These are phyloP conservation scores for Lates japonicus DNA, from an alignment of 2,797 vertebrate genomes.

Conservation along the genomic window DNA sequence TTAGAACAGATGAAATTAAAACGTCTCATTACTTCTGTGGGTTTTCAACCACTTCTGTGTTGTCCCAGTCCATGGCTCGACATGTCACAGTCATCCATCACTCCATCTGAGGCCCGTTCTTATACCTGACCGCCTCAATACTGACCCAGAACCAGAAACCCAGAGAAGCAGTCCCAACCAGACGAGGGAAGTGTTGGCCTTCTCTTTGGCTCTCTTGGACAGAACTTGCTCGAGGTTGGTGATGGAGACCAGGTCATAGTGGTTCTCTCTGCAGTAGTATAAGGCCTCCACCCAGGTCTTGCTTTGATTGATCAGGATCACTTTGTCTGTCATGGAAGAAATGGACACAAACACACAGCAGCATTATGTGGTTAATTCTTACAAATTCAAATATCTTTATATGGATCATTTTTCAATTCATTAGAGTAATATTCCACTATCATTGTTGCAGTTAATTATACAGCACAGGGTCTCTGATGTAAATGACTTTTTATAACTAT, in stretches of 20 bases:
- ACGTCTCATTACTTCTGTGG: accelerated
- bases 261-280: background rate
- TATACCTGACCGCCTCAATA: accelerated
- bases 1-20: slow-evolving; percentile 53
- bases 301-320: background rate
- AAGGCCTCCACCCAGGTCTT: slow-evolving; percentile 34
- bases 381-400: no score
- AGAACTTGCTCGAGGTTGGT: accelerated
- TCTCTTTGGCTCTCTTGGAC: background rate
- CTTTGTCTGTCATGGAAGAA: slow-evolving; percentile 1
- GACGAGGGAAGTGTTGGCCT: accelerated
- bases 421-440: no score
- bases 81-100: accelerated
- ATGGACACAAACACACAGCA: background rate
- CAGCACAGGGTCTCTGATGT: no score
- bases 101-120: accelerated
- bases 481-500: no score
- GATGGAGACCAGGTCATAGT: slow-evolving; percentile 29
- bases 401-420: no score
- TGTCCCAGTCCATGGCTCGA: background rate
- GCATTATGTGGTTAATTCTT: no score
- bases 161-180: slow-evolving; percentile 65
- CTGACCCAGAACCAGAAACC: slow-evolving; percentile 57
- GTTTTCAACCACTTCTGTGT: background rate
- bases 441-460: no score